phyloP scores from a whole-genome alignment of 1,140 invertebrate species.

The Heliothis virescens region DNA sequence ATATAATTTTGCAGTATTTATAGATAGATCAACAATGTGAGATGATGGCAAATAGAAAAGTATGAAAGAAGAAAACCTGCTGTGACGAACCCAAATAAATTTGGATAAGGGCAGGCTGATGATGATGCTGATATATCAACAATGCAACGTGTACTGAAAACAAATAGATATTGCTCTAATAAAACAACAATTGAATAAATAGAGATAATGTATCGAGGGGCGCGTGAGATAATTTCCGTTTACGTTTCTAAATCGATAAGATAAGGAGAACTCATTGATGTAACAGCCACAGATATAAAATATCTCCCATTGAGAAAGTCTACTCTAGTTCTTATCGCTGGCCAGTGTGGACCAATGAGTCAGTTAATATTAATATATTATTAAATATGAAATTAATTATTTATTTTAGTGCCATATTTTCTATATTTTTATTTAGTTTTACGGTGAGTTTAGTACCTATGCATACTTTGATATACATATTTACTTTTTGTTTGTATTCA shows the following conservation, averaged over 20 bases:
- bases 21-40: no score
- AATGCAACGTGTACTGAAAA: no score
- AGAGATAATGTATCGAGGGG: not conserved
- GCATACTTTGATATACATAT: not conserved
- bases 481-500: not conserved
- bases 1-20: no score
- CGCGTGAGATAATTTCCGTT: constrained; percentile 36
- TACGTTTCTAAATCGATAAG: constrained; percentile 25
- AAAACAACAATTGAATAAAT: not conserved
- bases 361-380: constrained; percentile 3
- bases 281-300: constrained; percentile 21
- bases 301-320: constrained; percentile 1
- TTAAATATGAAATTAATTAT: constrained; percentile 40
- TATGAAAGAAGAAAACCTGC: no score
- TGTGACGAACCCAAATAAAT: no score
- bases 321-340: not conserved
- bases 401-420: constrained; percentile 34
- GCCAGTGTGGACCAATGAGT: not conserved
- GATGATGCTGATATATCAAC: no score
- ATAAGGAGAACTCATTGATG: constrained; percentile 26
- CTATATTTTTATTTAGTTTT: constrained; percentile 40
- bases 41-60: no score
- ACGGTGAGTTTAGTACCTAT: constrained; percentile 4
- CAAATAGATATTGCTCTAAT: no score
- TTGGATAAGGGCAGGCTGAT: no score